These are phyloP conservation scores for Scaptomyza hsui DNA, from an alignment of 1,140 invertebrate species.

Conservation along the genomic window DNA sequence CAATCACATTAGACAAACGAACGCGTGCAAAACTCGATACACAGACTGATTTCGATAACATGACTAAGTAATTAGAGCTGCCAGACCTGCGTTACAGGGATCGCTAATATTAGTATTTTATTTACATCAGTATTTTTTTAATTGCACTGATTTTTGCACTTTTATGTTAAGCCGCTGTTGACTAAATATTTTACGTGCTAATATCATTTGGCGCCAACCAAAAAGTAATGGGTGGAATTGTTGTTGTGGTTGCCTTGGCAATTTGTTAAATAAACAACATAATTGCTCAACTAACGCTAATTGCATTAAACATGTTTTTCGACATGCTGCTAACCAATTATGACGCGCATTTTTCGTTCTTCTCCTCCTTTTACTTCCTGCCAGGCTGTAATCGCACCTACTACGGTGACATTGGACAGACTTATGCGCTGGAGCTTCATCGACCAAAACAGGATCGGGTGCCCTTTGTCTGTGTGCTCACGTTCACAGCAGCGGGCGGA, in stretches of 20 bases:
- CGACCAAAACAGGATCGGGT: conserved; percentile 91
- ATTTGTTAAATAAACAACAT: conserved; percentile 30
- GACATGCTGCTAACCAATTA: conserved; percentile 13
- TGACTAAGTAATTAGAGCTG: not conserved
- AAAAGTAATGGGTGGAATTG: not conserved
- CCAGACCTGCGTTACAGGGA: not conserved
- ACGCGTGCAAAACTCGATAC: not conserved
- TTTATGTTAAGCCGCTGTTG: conserved; percentile 43
- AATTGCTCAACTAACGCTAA: conserved; percentile 66
- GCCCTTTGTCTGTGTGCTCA: conserved; percentile 93
- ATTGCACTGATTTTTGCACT: not conserved
- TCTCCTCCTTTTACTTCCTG: not conserved
- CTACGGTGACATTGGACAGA: conserved; percentile 92
- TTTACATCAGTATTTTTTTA: not conserved
- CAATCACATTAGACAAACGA: not conserved
- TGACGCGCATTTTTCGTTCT: not conserved
- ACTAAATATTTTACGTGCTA: conserved; percentile 42
- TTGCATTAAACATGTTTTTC: conserved; percentile 57
- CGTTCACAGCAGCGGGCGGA: conserved; percentile 92
- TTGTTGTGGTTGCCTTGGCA: conserved; percentile 40
- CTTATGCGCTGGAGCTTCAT: conserved; percentile 92
- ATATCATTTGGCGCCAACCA: conserved; percentile 9
- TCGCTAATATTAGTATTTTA: no score
- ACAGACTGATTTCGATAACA: conserved; percentile 10
- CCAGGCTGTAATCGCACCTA: conserved; percentile 94